Evolutionary conservation across 2,113 vertebrate species (phyloP), one percentile per base, ranked within the genome.

Genomic region (Gila orcuttii): DNA sequence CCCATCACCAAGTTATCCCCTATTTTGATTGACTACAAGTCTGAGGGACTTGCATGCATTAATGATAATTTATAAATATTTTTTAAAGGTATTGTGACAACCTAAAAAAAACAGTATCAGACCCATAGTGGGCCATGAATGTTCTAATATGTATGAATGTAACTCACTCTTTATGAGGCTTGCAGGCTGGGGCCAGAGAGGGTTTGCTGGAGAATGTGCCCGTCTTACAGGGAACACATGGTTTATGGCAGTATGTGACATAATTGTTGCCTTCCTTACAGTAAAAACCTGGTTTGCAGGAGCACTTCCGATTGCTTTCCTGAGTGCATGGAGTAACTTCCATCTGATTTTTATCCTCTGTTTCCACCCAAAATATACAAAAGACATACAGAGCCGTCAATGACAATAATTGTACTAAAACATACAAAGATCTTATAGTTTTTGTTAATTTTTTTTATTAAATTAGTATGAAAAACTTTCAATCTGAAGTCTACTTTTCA

Each of bases 221-320:
- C 0, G 0, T 12, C 25, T 1, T 1, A 55, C 90, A 91, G 0
- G 55, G 76, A n/a, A 9, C 0, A 47, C 90, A 91, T 1, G 1
- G 0, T 11, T 36, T 76, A 60, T 88, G 39, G 83, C 90, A 91
- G 79, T 68, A 23, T 23, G 80, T 82, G 7, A 21, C 1, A 50
- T 28, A 13, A 36, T 39, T 6, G 1, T 47, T 2, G 3, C 0
- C 0, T 11, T 11, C 50, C 0, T 0, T 0, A 25, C 90, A 91
- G 83, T 47, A 88, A 52, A 55, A 66, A 2, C 90, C 90, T 6
- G 74, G 31, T 17, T 78, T 47, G 64, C 90, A 91, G 59, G 66
- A 42, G 68, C 90, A 91, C 0, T 28, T 11, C 0, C 90, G 80
- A 50, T 85, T 64, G 11, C 10, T 31, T 1, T 2, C 36, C 4